Evolutionary conservation across 2,113 vertebrate genomes (phyloP).

Genomic region (Lepisosteus osseus): DNA sequence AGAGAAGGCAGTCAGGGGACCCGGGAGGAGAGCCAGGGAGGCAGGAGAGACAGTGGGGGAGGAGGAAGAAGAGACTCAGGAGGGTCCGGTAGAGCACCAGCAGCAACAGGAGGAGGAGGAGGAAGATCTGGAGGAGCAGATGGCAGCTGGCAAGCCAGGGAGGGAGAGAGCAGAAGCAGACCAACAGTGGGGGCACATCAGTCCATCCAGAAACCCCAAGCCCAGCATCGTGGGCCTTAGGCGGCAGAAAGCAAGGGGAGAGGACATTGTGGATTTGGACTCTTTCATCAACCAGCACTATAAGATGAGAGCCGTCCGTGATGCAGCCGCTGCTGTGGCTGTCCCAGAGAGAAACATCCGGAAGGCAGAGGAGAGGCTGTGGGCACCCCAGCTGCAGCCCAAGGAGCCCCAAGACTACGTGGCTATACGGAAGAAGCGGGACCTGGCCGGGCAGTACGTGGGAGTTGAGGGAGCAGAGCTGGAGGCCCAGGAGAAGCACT

Average conservation of each 20-base stretch:
- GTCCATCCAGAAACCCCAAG: slow-evolving; percentile 1
- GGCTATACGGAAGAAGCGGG: slow-evolving; percentile 41
- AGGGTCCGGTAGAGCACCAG: slow-evolving; percentile 27
- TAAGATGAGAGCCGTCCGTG: slow-evolving; percentile 65
- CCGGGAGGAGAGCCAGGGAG: slow-evolving; percentile 9
- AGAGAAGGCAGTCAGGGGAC: background rate
- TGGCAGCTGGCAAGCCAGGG: slow-evolving; percentile 30
- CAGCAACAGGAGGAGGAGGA: slow-evolving; percentile 18
- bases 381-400: slow-evolving; percentile 34
- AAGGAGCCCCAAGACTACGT: slow-evolving; percentile 32
- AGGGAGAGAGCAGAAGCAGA: background rate
- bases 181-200: slow-evolving; percentile 1
- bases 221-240: slow-evolving; percentile 61
- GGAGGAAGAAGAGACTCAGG: slow-evolving; percentile 18
- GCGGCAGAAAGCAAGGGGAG: slow-evolving; percentile 32
- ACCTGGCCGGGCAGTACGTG: slow-evolving; percentile 40
- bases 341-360: slow-evolving; percentile 35
- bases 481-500: slow-evolving; percentile 43
- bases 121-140: slow-evolving; percentile 28
- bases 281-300: slow-evolving; percentile 72
- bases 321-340: slow-evolving; percentile 14
- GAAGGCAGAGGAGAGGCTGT: slow-evolving; percentile 41
- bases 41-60: slow-evolving; percentile 20
- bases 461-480: slow-evolving; percentile 17
- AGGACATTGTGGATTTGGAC: slow-evolving; percentile 82